Evolutionary conservation across 2,888 invertebrate species (phyloP), one percentile per base, ranked within the genome.

Genomic region (Byasa hedistus): DNA sequence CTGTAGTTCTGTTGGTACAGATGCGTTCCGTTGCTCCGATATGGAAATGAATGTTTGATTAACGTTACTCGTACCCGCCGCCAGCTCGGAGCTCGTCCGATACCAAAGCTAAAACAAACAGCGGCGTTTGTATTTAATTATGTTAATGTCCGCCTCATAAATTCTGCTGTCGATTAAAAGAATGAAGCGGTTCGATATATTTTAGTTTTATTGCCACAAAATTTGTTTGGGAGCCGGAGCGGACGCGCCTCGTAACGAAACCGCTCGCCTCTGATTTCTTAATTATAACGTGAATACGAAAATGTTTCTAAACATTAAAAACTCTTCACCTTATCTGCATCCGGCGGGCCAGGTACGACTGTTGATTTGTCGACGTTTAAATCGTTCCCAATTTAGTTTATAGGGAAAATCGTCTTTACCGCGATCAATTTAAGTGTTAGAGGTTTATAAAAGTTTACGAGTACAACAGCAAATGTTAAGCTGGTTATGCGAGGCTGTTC

Each of bases 401-500:
- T 15, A 44, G 23, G 5, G 32, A 61, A 66, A 39, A 36, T 24
- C 51, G 39, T 44, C 59, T 52, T 17, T 66, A 22, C 48, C 32
- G 21, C 44, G 3, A 54, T 22, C 21, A 48, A 15, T 48, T 5
- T 48, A 48, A 5, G 19, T 48, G 48, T 32, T 32, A 48, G 12
- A 48, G 12, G 48, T 48, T n/a, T n/a, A 3, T 8, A 19, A n/a
- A 15, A 0, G 19, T 5, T 23, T 19, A n/a, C 51, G 48, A 24
- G 54, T 55, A 2, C 54, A 32, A 67, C 68, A 69, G 74, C 76
- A 75, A 72, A 72, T 74, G 72, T 68, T 75, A 75, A 73, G 72
- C 78, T 79, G 76, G 82, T 75, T 72, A 69, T 75, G 80, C 79
- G 76, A 74, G 77, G 76, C 72, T 76, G 76, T 74, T 77, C 78